Conservation (phyloP, 2,888 invertebrate species). For the Allacma fusca region DNA sequence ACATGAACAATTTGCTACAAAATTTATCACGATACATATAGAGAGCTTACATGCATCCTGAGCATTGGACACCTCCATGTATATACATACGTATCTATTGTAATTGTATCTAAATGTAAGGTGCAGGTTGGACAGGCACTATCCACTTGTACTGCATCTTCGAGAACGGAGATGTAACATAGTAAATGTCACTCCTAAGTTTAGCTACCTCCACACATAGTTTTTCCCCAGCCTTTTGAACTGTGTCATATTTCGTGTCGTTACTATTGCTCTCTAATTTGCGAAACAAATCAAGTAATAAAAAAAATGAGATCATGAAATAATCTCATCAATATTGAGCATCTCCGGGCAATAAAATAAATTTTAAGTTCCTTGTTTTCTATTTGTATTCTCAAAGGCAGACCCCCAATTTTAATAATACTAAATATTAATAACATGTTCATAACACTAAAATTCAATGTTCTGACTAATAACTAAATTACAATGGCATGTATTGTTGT, state of each 20-base stretch:
- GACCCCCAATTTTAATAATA: conserved; percentile 2
- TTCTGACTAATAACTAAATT: neutral
- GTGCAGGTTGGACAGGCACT: too few relatives aligned
- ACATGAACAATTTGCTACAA: too few relatives aligned
- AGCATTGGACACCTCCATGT: too few relatives aligned
- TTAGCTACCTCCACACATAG: neutral
- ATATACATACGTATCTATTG: too few relatives aligned
- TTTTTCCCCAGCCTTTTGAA: too few relatives aligned
- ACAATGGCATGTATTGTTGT: neutral
- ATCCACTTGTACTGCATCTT: too few relatives aligned
- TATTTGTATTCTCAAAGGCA: neutral
- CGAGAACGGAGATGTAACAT: neutral
- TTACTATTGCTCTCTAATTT: neutral
- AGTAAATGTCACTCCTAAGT: conserved; percentile 6
- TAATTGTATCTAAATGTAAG: too few relatives aligned
- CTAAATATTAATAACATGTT: conserved; percentile 1
- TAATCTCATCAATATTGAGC: neutral
- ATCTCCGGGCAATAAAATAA: neutral
- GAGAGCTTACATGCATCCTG: too few relatives aligned
- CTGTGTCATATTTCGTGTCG: too few relatives aligned
- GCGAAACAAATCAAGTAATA: conserved; percentile 7
- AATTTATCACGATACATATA: too few relatives aligned
- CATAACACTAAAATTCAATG: neutral
- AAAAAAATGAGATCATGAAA: neutral
- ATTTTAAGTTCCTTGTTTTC: neutral